These are phyloP conservation scores for Cylindroiulus punctatus DNA, from an alignment of 2,888 invertebrate genomes.

Conservation along the genomic window DNA sequence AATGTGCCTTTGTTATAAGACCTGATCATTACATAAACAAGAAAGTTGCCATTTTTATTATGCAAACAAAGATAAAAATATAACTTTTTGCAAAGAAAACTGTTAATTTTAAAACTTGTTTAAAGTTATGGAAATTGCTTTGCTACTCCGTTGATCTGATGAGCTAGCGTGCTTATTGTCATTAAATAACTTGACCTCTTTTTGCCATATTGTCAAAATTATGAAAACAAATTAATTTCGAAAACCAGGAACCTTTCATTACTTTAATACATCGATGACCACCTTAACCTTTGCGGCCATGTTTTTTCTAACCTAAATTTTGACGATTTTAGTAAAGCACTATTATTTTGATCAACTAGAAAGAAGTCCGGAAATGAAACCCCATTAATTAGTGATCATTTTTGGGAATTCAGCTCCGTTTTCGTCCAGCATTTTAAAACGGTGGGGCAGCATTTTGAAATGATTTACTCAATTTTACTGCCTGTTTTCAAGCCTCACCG, in stretches of 20 bases:
- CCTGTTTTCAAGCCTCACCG: not conserved
- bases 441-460: no score
- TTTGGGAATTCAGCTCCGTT: not conserved
- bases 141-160: not conserved
- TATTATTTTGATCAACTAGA: not conserved
- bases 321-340: not conserved
- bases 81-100: no score
- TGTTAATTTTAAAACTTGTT: no score
- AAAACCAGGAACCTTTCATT: not conserved
- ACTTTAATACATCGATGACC: not conserved
- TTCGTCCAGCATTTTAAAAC: not conserved
- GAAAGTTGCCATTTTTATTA: no score
- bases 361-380: not conserved
- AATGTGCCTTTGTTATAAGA: no score
- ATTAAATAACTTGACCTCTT: not conserved
- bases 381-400: not conserved
- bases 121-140: not conserved
- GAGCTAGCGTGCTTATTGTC: not conserved
- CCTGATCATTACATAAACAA: no score
- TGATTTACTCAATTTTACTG: not conserved
- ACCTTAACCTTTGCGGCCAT: not conserved
- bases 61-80: no score
- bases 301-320: not conserved
- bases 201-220: constrained; percentile 36
- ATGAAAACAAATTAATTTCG: not conserved